These are phyloP conservation scores for Chrysolina haemoptera DNA, from an alignment of 2,888 invertebrate species.

Conservation along the genomic window DNA sequence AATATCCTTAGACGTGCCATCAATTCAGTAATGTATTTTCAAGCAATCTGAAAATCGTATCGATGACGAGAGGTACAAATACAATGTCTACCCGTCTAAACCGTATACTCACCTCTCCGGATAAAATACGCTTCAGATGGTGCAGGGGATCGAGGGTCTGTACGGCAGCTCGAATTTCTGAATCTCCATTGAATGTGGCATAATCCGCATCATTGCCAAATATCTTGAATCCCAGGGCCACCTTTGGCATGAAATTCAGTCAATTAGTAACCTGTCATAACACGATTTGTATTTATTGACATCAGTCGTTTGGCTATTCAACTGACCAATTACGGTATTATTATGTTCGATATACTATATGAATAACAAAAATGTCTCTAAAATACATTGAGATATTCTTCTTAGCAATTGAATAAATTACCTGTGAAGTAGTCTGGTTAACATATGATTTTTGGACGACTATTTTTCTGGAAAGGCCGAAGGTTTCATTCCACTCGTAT, in stretches of 20 bases:
- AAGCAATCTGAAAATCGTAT: neutral
- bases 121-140: constrained; percentile 80
- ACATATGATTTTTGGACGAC: too few relatives aligned
- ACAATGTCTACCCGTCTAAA: constrained; percentile 14
- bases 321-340: neutral
- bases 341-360: neutral
- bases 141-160: constrained; percentile 79
- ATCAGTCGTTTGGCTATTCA: neutral
- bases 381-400: neutral
- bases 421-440: too few relatives aligned
- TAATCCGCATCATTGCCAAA: constrained; percentile 94
- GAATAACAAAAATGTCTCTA: neutral
- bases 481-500: too few relatives aligned
- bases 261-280: constrained; percentile 13
- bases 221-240: constrained; percentile 79
- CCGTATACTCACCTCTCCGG: constrained; percentile 77
- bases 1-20: too few relatives aligned
- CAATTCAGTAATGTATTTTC: neutral
- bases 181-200: constrained; percentile 79
- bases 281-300: constrained; percentile 2
- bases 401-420: neutral
- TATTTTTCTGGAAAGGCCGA: too few relatives aligned
- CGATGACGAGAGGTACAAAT: neutral
- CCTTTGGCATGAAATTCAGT: constrained; percentile 59
- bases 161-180: constrained; percentile 78